Evolutionary conservation across 2,113 vertebrate species (phyloP).

Genomic region (Brachypteracias leptosomus): DNA sequence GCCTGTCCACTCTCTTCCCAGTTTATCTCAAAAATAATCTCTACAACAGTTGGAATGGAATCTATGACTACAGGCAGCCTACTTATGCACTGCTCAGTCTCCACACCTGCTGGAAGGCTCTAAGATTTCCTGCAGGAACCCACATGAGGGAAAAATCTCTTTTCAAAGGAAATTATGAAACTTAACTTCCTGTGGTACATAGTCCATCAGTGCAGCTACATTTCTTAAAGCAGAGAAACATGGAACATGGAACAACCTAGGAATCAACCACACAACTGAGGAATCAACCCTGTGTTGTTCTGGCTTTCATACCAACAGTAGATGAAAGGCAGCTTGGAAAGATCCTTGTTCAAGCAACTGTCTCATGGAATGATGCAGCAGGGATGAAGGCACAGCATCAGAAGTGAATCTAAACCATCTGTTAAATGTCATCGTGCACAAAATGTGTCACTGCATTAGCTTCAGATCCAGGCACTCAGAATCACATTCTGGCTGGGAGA

Average conservation of each 20-base stretch:
- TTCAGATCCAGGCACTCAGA: neutral
- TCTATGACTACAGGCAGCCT: neutral
- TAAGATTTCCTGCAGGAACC: neutral
- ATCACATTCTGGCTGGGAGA: neutral
- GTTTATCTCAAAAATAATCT: neutral
- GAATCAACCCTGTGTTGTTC: neutral
- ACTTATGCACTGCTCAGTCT: neutral
- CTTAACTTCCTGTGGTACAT: neutral
- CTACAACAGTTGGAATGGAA: neutral
- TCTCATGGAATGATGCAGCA: neutral
- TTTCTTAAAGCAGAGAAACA: neutral
- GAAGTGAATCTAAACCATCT: constrained; percentile 29
- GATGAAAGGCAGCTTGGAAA: neutral
- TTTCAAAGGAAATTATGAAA: neutral
- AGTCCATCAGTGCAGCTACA: neutral
- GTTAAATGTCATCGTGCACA: constrained; percentile 30
- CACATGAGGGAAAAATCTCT: neutral
- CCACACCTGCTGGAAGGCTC: neutral
- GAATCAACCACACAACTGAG: neutral
- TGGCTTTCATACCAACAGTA: neutral
- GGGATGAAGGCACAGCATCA: neutral
- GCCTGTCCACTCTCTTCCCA: neutral
- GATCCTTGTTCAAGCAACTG: neutral
- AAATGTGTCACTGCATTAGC: neutral
- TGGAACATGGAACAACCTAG: neutral